phyloP scores from a whole-genome alignment of 2,888 invertebrate species.

The Oscheius onirici region DNA sequence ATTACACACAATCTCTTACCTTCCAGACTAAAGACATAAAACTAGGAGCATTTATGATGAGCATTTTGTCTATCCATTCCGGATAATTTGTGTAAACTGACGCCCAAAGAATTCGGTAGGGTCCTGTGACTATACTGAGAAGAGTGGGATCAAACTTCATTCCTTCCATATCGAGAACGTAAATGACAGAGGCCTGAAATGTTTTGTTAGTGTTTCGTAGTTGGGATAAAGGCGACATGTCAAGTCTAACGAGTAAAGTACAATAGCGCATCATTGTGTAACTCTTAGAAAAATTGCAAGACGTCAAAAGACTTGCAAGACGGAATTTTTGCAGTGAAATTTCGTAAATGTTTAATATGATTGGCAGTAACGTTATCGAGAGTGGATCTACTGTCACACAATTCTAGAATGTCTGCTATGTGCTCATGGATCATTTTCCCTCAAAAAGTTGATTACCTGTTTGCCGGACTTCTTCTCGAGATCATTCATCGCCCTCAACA shows the following conservation, averaged over 20 bases:
- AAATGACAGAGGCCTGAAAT: conserved; percentile 44
- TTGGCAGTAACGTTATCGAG: too few relatives aligned
- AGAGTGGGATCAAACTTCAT: conserved; percentile 60
- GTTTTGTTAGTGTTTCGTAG: background rate
- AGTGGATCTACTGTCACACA: too few relatives aligned
- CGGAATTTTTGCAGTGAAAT: too few relatives aligned
- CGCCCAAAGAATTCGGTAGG: conserved; percentile 64
- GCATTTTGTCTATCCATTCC: conserved; percentile 59
- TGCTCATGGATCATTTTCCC: background rate
- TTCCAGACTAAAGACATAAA: conserved; percentile 64
- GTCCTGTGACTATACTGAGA: conserved; percentile 61
- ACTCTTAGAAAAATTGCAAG: too few relatives aligned
- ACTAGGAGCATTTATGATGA: conserved; percentile 61
- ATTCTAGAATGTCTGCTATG: background rate
- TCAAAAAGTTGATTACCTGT: conserved; percentile 27
- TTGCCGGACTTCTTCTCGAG: conserved; percentile 54
- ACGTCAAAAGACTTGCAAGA: too few relatives aligned
- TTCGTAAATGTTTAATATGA: too few relatives aligned
- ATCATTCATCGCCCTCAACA: conserved; percentile 58
- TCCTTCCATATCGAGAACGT: conserved; percentile 63
- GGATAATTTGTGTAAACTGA: conserved; percentile 63
- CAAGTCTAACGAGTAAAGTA: too few relatives aligned
- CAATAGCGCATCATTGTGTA: too few relatives aligned
- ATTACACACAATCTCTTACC: conserved; percentile 20
- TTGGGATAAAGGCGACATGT: background rate